Evolutionary conservation across 2,888 invertebrate genomes (phyloP).

Genomic region (Anthophora plumipes): DNA sequence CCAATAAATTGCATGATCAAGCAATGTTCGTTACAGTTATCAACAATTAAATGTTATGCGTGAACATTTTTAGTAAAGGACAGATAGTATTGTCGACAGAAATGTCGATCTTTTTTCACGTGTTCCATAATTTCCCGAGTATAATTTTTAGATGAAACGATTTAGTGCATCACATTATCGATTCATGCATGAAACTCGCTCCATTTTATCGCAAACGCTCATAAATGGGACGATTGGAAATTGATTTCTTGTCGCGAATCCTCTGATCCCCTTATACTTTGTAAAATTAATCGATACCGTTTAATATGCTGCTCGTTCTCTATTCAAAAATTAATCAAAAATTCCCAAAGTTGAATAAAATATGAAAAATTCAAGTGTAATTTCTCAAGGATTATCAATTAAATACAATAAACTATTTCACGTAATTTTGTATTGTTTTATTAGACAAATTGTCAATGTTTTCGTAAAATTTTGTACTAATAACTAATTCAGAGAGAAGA

Average conservation of each 20-base stretch:
- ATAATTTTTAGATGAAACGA: slow-evolving; percentile 14
- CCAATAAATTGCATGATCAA: too few relatives aligned
- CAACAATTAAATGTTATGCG: too few relatives aligned
- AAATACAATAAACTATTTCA: too few relatives aligned
- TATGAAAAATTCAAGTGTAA: too few relatives aligned
- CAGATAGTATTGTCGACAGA: not conserved
- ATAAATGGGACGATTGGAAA: slow-evolving; percentile 3
- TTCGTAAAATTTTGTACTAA: too few relatives aligned
- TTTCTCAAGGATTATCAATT: too few relatives aligned
- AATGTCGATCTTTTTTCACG: slow-evolving; percentile 9
- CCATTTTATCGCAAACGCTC: not conserved
- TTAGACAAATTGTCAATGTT: too few relatives aligned
- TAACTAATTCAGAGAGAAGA: too few relatives aligned
- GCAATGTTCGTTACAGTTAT: too few relatives aligned
- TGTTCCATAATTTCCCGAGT: not conserved
- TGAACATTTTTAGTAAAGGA: not conserved
- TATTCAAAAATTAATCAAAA: too few relatives aligned
- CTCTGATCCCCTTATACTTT: not conserved
- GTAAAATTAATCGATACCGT: not conserved
- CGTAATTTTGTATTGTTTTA: too few relatives aligned
- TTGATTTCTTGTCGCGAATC: not conserved
- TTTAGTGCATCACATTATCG: not conserved
- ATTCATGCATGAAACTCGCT: not conserved
- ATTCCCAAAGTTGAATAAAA: too few relatives aligned
- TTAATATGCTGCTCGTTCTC: not conserved